Percentiles rank a stretch among this genome's conserved stretches.
Conservation (phyloP, 2,888 invertebrate species). For the Aphodius sticticus region DNA sequence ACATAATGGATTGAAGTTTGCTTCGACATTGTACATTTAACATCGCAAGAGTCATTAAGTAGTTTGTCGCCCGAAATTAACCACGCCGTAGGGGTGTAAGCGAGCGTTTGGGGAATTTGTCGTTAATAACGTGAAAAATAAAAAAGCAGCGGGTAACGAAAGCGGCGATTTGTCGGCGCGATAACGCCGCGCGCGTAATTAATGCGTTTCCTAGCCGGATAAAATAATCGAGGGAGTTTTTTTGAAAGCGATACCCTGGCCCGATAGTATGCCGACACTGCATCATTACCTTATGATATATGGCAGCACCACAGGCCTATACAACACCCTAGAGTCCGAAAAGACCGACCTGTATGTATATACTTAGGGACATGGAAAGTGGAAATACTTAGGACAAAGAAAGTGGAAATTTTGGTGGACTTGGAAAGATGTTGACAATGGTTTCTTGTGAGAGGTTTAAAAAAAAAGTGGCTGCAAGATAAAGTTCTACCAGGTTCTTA, state of each 20-base stretch:
- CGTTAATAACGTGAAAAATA: slow-evolving; percentile 4
- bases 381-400: too few species aligned
- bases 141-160: slow-evolving; percentile 4
- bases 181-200: slow-evolving; percentile 46
- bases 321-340: neutral
- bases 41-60: neutral
- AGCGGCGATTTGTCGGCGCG: neutral
- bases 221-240: slow-evolving; percentile 54
- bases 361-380: too few species aligned
- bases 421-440: too few species aligned
- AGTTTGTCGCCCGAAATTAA: neutral
- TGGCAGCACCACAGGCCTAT: slow-evolving; percentile 34
- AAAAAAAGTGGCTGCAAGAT: too few species aligned
- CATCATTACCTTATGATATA: slow-evolving; percentile 58
- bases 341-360: neutral
- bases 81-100: neutral
- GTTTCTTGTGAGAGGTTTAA: too few species aligned
- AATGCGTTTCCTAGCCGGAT: slow-evolving; percentile 54
- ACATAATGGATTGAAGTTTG: neutral
- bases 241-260: slow-evolving; percentile 53
- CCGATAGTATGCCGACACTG: slow-evolving; percentile 55
- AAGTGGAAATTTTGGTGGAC: too few species aligned
- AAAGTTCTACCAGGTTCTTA: too few species aligned
- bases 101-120: slow-evolving; percentile 4
- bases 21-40: too few species aligned